Percentiles rank a stretch among this genome's conserved stretches.
Evolutionary conservation across 2,797 vertebrate species (phyloP).

Genomic region (Mus caroli): DNA sequence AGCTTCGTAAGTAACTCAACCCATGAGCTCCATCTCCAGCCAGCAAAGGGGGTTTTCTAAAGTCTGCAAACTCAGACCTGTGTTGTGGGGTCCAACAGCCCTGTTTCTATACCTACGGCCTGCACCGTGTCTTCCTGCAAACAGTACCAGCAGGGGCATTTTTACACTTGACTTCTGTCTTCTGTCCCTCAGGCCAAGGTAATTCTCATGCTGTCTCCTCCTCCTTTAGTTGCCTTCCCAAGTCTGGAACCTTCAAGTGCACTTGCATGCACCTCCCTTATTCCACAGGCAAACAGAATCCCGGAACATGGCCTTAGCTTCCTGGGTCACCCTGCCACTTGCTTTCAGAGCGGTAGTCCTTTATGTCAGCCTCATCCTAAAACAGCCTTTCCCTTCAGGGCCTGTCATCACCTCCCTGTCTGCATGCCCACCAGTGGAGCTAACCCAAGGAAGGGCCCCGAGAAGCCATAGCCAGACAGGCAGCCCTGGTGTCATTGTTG

Average conservation of each 20-base stretch:
- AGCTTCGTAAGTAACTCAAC: neutral
- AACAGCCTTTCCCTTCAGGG: neutral
- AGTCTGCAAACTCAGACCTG: neutral
- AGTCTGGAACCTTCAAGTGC: neutral
- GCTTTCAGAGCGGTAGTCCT: neutral
- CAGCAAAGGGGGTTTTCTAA: neutral
- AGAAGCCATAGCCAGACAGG: neutral
- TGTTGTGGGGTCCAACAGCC: neutral
- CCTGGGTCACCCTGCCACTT: neutral
- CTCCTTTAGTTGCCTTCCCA: neutral
- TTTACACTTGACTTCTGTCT: neutral
- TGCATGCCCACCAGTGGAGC: neutral
- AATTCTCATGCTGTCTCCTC: neutral
- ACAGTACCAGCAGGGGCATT: neutral
- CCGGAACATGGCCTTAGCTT: neutral
- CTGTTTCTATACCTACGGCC: neutral
- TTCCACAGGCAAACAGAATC: neutral
- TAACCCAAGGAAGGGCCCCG: neutral
- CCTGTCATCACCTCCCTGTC: neutral
- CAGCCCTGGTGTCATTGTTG: neutral
- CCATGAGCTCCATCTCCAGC: neutral
- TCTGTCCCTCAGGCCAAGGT: neutral
- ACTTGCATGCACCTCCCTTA: neutral
- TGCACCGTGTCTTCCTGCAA: neutral
- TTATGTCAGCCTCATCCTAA: neutral